A percentile compares a stretch with the other conserved stretches of the same genome.
These are phyloP conservation scores for Holcopasites calliopsidis DNA, from an alignment of 1,140 invertebrate genomes.

Conservation along the genomic window DNA sequence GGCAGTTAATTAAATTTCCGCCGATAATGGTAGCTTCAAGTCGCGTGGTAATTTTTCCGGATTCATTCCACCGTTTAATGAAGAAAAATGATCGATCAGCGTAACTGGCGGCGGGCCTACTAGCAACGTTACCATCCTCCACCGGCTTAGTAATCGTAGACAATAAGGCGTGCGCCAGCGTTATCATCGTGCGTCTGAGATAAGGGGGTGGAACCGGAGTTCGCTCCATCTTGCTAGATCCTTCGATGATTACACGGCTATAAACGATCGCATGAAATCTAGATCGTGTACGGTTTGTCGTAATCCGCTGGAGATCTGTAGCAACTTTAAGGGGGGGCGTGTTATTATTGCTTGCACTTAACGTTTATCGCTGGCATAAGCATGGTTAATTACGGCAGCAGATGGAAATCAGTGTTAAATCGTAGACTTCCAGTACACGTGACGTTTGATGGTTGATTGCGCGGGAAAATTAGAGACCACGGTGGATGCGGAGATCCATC, in stretches of 20 bases:
- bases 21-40: background rate
- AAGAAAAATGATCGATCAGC: slow-evolving; percentile 24
- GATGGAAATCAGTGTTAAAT: slow-evolving; percentile 27
- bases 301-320: slow-evolving; percentile 16
- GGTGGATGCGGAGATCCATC: slow-evolving; percentile 16
- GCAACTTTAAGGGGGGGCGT: background rate
- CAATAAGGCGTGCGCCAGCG: background rate
- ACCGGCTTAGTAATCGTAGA: slow-evolving; percentile 32
- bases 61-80: background rate
- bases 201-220: slow-evolving; percentile 21
- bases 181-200: slow-evolving; percentile 11
- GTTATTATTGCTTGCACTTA: slow-evolving; percentile 2
- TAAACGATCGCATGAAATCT: slow-evolving; percentile 14
- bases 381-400: slow-evolving; percentile 29
- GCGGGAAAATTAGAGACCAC: slow-evolving; percentile 11
- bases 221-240: slow-evolving; percentile 35
- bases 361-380: slow-evolving; percentile 21
- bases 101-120: background rate
- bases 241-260: slow-evolving; percentile 22
- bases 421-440: slow-evolving; percentile 11
- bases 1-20: slow-evolving; percentile 29
- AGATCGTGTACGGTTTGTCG: slow-evolving; percentile 23
- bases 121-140: slow-evolving; percentile 33
- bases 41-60: slow-evolving; percentile 9
- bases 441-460: slow-evolving; percentile 12